Conservation (phyloP, 2,888 invertebrate species). For the Diarsia rubi region DNA sequence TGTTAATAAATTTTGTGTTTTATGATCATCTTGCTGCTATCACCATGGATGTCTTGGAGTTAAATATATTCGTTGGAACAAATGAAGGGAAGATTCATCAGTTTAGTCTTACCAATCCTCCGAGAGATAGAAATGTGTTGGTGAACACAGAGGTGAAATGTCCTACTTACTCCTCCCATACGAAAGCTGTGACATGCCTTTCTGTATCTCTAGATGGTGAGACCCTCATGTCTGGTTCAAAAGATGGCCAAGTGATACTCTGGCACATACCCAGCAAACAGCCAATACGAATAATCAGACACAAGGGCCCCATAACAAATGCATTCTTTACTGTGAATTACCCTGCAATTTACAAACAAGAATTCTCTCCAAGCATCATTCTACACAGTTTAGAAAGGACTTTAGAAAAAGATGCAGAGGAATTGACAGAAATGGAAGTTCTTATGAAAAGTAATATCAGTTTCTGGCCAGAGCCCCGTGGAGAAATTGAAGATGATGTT, state of each 20-base stretch:
- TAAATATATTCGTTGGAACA: conserved; percentile 94
- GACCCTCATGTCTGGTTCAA: conserved; percentile 94
- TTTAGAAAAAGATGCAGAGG: conserved; percentile 89
- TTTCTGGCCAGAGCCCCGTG: conserved; percentile 81
- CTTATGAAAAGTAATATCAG: conserved; percentile 80
- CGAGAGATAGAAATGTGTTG: conserved; percentile 92
- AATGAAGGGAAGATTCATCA: conserved; percentile 93
- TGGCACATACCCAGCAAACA: conserved; percentile 96
- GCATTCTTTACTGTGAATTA: conserved; percentile 92
- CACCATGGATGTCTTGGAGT: conserved; percentile 93
- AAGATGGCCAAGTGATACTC: conserved; percentile 93
- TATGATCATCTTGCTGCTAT: conserved; percentile 93
- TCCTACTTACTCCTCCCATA: conserved; percentile 92
- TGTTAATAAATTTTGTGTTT: conserved; percentile 94
- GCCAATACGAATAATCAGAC: conserved; percentile 92
- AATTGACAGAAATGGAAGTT: conserved; percentile 85
- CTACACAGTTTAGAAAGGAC: conserved; percentile 92
- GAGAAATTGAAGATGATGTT: conserved; percentile 61
- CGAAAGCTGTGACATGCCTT: conserved; percentile 93
- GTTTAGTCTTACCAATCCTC: conserved; percentile 92
- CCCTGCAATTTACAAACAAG: conserved; percentile 91
- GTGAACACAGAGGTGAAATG: conserved; percentile 89
- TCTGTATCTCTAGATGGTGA: conserved; percentile 94
- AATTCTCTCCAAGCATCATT: conserved; percentile 90
- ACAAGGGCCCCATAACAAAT: conserved; percentile 95